Base-by-base conservation (phyloP, 2,888 invertebrate genomes). In the Oxyteleia sp. region DNA sequence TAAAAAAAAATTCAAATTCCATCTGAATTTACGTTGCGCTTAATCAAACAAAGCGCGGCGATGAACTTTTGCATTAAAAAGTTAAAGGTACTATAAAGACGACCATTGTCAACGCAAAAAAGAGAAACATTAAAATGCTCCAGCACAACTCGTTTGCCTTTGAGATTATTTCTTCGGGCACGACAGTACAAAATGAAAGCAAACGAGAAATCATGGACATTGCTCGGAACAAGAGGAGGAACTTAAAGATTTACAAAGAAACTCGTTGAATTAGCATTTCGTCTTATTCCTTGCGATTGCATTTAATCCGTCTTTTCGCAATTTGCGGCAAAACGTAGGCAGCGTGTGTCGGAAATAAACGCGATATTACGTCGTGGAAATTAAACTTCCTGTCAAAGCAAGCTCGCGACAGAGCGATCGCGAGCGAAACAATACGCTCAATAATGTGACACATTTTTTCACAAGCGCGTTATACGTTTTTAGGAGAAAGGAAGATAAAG, bases 311-410 rank as follows among this genome's bases (percentile, higher is more conserved):
- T 3, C 64, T 49, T 64, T 64, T 64, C 47, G 35, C 64, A 64
- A 68, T 68, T 55, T 68, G 32, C 43, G 45, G 20, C 43, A 29
- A n/a, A 68, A 55, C 15, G 55, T 55, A 55, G 23, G 68, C 20
- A 29, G n/a, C 16, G 15, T 4, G 3, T 5, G 26, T 16, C 13
- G 16, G 13, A 55, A 53, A 41, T 41, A 43, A 55, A 55, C 38
- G 55, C 29, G 55, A 55, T 68, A 68, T 68, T 68, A 59, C 59
- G 59, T 20, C 38, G 57, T 20, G 61, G 59, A 61, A 71, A 71
- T 71, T 61, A 71, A 71, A 71, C 51, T 49, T 61, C 38, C 59
- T 41, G 71, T 71, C 59, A 61, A 61, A 59, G 61, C 23, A 29
- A 69, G 35, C 49, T 64, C 49, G 49, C 47, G 38, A 64, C 41